These are phyloP conservation scores for Leucoraja erinaceus DNA, from an alignment of 2,113 vertebrate species.

Conservation along the genomic window DNA sequence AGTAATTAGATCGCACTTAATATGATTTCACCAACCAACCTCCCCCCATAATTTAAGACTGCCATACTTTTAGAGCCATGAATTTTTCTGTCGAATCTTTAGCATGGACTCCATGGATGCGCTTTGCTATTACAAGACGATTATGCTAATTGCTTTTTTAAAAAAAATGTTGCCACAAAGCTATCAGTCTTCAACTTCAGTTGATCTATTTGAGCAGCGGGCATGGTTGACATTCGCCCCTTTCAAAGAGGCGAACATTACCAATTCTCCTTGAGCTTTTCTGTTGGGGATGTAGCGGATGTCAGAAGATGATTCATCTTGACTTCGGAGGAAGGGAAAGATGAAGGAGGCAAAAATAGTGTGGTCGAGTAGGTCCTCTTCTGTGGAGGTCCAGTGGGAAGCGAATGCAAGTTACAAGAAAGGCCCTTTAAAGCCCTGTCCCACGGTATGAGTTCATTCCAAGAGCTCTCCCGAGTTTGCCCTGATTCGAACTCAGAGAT, in stretches of 20 bases:
- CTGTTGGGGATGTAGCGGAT: too few species aligned
- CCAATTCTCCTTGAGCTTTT: not conserved
- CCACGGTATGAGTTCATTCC: too few species aligned
- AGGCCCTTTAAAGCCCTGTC: too few species aligned
- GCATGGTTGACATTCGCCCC: not conserved
- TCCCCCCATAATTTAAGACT: not conserved
- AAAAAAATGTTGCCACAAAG: not conserved
- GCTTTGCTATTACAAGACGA: not conserved
- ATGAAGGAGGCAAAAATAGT: not conserved
- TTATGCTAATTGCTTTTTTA: not conserved
- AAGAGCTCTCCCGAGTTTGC: too few species aligned
- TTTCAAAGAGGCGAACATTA: not conserved
- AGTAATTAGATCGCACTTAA: constrained; percentile 86
- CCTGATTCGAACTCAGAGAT: too few species aligned
- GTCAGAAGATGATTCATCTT: not conserved
- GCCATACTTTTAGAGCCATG: not conserved
- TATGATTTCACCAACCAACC: constrained; percentile 58
- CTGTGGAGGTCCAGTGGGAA: not conserved
- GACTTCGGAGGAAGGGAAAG: not conserved
- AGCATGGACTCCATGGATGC: not conserved
- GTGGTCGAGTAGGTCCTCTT: too few species aligned
- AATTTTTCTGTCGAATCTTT: not conserved
- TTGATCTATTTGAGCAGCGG: not conserved
- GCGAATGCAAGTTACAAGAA: not conserved
- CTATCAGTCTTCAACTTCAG: not conserved